Evolutionary conservation across 2,113 vertebrate genomes (phyloP).

Genomic region (Calypte anna): DNA sequence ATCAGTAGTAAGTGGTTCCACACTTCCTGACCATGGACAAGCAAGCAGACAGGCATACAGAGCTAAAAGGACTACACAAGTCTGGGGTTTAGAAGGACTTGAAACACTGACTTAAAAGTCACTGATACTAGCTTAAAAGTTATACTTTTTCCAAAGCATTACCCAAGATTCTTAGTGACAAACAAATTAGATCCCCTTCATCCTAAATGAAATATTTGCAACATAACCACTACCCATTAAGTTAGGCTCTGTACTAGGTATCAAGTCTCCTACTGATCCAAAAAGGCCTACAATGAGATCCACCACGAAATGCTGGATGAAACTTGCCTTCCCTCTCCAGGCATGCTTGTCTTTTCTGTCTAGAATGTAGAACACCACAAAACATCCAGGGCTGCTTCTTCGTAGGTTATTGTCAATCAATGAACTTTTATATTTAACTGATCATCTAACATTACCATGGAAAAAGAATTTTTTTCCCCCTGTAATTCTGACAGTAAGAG

Average conservation of each 20-base stretch:
- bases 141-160: background rate
- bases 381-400: background rate
- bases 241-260: background rate
- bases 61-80: background rate
- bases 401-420: background rate
- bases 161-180: background rate
- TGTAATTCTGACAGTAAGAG: background rate
- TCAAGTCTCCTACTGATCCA: background rate
- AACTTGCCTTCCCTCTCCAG: background rate
- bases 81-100: background rate
- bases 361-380: background rate
- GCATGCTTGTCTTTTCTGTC: background rate
- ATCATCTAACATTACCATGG: background rate
- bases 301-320: rapidly evolving
- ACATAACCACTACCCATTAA: background rate
- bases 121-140: background rate
- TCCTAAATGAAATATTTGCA: background rate
- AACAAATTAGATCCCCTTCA: background rate
- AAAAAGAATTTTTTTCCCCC: background rate
- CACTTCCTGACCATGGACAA: background rate
- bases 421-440: background rate
- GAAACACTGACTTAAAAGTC: background rate
- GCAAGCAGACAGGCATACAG: background rate
- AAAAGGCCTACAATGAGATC: background rate
- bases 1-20: background rate